Percentiles rank a stretch among this genome's conserved stretches.
These are phyloP conservation scores for Ptiloglossa arizonensis DNA, from an alignment of 1,140 invertebrate genomes.

Conservation along the genomic window DNA sequence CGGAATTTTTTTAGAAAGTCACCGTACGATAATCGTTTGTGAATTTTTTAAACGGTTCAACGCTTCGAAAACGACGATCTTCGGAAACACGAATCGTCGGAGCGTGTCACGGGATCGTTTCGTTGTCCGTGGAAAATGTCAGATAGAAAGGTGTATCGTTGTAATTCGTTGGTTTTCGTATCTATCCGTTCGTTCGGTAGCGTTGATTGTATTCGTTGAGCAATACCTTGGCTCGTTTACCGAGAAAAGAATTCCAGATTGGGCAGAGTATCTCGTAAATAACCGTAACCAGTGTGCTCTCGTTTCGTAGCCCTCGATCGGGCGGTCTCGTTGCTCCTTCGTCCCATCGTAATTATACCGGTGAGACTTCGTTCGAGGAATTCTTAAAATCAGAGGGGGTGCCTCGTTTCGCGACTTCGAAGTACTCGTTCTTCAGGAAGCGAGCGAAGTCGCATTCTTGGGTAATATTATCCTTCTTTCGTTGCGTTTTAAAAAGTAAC, in stretches of 20 bases:
- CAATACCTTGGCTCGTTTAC: neutral
- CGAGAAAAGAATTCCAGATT: neutral
- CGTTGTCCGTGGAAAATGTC: too few species aligned
- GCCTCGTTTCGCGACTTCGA: neutral
- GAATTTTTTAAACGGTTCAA: too few species aligned
- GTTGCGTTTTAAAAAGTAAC: neutral
- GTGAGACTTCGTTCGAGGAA: conserved; percentile 6
- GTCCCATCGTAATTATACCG: neutral
- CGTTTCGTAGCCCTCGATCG: neutral
- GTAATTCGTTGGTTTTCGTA: neutral
- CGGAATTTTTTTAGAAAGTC: too few species aligned
- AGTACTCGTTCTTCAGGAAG: neutral
- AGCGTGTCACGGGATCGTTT: too few species aligned
- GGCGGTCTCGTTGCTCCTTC: neutral
- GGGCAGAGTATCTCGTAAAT: neutral
- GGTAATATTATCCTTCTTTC: neutral
- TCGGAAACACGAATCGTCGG: too few species aligned
- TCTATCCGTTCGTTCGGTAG: neutral
- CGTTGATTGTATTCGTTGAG: neutral
- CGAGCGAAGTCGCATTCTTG: neutral
- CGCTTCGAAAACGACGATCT: too few species aligned
- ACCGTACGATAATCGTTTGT: too few species aligned
- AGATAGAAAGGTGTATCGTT: too few species aligned
- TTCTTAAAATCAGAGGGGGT: neutral
- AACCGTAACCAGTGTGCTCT: neutral